Percentiles rank a stretch among this genome's conserved stretches.
Evolutionary conservation across 2,888 invertebrate genomes (phyloP).

Genomic region (Stegophylla sp.): DNA sequence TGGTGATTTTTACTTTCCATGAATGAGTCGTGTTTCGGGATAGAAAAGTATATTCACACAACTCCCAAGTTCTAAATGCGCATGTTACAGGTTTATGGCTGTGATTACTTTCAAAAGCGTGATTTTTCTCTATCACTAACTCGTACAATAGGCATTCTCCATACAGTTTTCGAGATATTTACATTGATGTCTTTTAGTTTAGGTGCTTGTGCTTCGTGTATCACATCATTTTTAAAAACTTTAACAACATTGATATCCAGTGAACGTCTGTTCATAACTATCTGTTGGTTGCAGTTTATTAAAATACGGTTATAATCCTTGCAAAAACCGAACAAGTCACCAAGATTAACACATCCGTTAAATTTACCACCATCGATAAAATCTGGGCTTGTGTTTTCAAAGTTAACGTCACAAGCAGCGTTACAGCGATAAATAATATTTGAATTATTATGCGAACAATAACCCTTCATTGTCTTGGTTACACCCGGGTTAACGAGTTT

Average conservation of each 20-base stretch:
- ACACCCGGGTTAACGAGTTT: too few relatives aligned
- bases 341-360: too few relatives aligned
- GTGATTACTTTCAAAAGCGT: constrained; percentile 60
- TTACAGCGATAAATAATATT: too few relatives aligned
- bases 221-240: too few relatives aligned
- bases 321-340: constrained; percentile 62
- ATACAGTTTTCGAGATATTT: constrained; percentile 62
- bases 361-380: too few relatives aligned
- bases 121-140: constrained; percentile 62
- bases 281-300: constrained; percentile 65
- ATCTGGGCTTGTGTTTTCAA: too few relatives aligned
- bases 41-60: too few relatives aligned
- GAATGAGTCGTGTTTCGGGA: constrained; percentile 61
- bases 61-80: constrained; percentile 64
- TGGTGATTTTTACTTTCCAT: constrained; percentile 14
- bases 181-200: neutral
- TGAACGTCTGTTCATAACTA: neutral
- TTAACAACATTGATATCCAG: too few relatives aligned
- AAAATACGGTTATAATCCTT: constrained; percentile 65
- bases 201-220: neutral
- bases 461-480: too few relatives aligned
- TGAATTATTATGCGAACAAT: too few relatives aligned
- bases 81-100: constrained; percentile 45
- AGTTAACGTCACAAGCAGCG: too few relatives aligned
- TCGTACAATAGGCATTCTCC: constrained; percentile 61